These are phyloP conservation scores for Glyptemys insculpta DNA, from an alignment of 2,797 vertebrate species.

Conservation along the genomic window DNA sequence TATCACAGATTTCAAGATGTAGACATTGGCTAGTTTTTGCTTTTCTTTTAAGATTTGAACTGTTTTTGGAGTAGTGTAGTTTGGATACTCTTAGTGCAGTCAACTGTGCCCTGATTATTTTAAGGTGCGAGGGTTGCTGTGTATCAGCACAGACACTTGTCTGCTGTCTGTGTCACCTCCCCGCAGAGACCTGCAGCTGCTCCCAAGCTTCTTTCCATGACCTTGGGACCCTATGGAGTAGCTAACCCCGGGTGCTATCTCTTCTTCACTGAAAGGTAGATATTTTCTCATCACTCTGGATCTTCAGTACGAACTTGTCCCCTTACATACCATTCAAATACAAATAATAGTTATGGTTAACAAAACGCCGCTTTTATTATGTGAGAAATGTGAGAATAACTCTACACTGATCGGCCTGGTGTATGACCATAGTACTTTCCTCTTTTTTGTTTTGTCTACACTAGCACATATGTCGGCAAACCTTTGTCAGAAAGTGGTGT, in stretches of 20 bases:
- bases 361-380: not conserved
- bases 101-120: not conserved
- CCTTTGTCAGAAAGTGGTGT: too few relatives aligned
- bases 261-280: not conserved
- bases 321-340: not conserved
- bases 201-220: not conserved
- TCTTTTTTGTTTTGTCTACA: not conserved
- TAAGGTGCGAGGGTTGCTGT: not conserved
- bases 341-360: not conserved
- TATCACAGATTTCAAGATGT: not conserved
- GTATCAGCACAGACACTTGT: not conserved
- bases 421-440: not conserved
- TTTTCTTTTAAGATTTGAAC: not conserved
- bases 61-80: slow-evolving; percentile 13
- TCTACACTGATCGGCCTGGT: not conserved
- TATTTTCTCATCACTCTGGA: not conserved
- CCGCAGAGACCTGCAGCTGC: not conserved
- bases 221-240: not conserved
- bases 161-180: not conserved
- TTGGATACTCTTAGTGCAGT: not conserved
- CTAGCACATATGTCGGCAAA: too few relatives aligned
- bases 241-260: not conserved
- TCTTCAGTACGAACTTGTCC: not conserved
- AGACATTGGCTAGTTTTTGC: not conserved
- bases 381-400: slow-evolving; percentile 1